Evolutionary conservation across 53 echinoderm and acorn worm species (phyloP), one percentile per base, ranked within the genome.

Genomic region (Hippasteria phrygiana): DNA sequence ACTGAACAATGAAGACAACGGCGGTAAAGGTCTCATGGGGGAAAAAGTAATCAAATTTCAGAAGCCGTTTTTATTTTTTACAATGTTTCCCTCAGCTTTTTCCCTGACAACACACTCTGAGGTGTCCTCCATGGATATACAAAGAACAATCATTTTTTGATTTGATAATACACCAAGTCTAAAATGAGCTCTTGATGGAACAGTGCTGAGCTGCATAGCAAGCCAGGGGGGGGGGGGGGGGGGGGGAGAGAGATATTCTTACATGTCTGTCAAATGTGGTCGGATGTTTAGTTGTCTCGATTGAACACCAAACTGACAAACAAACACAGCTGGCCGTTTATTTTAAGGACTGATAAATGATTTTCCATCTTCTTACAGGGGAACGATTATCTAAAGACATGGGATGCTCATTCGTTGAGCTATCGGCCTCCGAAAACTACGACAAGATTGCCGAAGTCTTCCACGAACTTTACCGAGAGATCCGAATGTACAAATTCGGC

Each of bases 381-480:
- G 93, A 95, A 88, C 51, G 85, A 20, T 53, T 97, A 18, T 92
- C 97, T 36, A 95, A 91, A 24, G 93, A 97, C 14, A 88, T 97
- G 43, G 95, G 95, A 0, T 97, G 97, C 76, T 94, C 93, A 0
- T 97, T 93, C 73, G 84, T 88, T 26, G 97, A 95, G 63, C 83
- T 94, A 7, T 97, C 97, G 5, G 97, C 97, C 13, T 92, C 97
- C 3, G 97, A 97, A 65, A 82, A 91, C 24, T 91, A 94, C 71
- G 91, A 92, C 28, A 89, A 92, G 35, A 92, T 95, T 26, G 89
- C 80, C 27, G 95, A 97, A 9, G 93, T 95, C 69, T 95, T 97
- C 76, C 90, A 94, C 48, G 97, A 97, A 85, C 91, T 97, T 43
- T 97, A 95, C 73, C 92, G 95, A 35, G 97, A 97, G 71, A 90